Base-by-base conservation (phyloP, 1,140 invertebrate genomes). In the Psilanteris sp. region DNA sequence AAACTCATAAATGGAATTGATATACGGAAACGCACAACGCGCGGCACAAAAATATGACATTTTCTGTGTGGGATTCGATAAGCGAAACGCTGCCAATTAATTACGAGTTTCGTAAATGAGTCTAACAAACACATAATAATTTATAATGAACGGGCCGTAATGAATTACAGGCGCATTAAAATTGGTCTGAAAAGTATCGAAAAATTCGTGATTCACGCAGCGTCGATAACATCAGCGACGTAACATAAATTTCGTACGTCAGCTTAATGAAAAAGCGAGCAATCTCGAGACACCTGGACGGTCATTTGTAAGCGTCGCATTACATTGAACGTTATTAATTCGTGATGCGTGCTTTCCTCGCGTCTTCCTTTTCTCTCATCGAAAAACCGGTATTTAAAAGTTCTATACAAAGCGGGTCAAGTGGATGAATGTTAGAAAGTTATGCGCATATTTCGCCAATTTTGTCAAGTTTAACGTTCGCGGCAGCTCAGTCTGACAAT, bases 191-290 rank as follows among this genome's bases (percentile, higher is more conserved):
- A 59, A 66, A 67, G 37, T 61, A 61, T 54, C 36, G 61, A 52
- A 46, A 73, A 73, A 66, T 44, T 64, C 52, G 54, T 66, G 39
- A 66, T 73, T 73, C 52, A 67, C 61, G 36, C 48, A 26, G 54
- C 72, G 48, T 64, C 55, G 72, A 68, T 76, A 44, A 15, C 50
- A 43, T 62, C 50, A 44, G 57, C 52, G 64, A 50, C 59, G 29
- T 55, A 62, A 76, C 55, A 70, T 76, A 68, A 76, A 70, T 76
- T 76, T 76, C 9, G 57, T 10, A 44, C 18, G 64, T 70, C 55
- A 52, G 62, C 32, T 76, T 76, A 76, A 76, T 76, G 72, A 76
- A 76, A 75, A 76, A 70, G 48, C 37, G 72, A 64, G 57, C 50
- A 76, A 76, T 62, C 72, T 57, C 72, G 57, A 62, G 64, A 68